phyloP scores from a whole-genome alignment of 2,797 vertebrate species.

The Diceros bicornis region DNA sequence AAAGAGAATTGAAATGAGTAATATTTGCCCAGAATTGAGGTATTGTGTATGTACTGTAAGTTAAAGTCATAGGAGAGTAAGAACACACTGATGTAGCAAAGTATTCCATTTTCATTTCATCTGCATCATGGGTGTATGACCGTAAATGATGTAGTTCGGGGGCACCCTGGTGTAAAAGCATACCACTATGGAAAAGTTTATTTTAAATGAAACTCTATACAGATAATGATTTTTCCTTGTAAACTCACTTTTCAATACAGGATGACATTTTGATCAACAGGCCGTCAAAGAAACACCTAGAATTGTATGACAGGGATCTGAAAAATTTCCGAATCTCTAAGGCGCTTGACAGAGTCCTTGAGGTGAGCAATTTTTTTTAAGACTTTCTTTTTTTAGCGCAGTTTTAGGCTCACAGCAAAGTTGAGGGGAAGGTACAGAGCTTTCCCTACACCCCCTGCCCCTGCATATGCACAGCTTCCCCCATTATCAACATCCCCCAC shows the following conservation, averaged over 20 bases:
- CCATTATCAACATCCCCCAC: not conserved
- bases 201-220: not conserved
- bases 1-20: not conserved
- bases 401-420: not conserved
- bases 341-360: conserved; percentile 95
- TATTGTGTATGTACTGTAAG: not conserved
- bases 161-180: not conserved
- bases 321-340: conserved; percentile 96
- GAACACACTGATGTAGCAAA: not conserved
- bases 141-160: not conserved
- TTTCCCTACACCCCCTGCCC: not conserved
- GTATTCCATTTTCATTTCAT: not conserved
- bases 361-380: conserved; percentile 89
- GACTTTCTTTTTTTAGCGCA: not conserved
- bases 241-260: conserved; percentile 87
- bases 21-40: not conserved
- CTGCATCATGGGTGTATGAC: not conserved
- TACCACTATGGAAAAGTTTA: not conserved
- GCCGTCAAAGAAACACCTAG: conserved; percentile 92
- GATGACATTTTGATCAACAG: conserved; percentile 96
- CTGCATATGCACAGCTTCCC: not conserved
- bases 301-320: conserved; percentile 95
- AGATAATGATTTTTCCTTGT: conserved; percentile 14
- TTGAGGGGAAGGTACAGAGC: not conserved
- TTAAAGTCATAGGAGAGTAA: not conserved